Percentiles rank a stretch among this genome's conserved stretches.
Evolutionary conservation across 2,797 vertebrate species (phyloP).

Genomic region (Melanotaenia trifasciata): DNA sequence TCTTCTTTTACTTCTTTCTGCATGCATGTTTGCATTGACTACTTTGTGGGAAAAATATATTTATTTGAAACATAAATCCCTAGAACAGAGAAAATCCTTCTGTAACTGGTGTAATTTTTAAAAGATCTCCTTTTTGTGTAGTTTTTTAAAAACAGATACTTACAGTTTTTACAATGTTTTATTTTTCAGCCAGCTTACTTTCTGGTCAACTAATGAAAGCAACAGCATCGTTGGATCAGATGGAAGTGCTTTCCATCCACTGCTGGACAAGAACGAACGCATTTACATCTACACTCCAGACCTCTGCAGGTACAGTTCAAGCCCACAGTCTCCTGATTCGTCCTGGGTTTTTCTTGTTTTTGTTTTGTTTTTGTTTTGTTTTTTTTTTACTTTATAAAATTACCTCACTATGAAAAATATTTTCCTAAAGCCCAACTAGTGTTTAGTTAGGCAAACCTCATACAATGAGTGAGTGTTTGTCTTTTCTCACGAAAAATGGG

Average conservation of each 20-base stretch:
- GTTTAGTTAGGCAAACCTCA: background rate
- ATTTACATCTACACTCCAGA: conserved; percentile 84
- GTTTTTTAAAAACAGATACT: background rate
- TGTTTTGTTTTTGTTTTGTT: no score
- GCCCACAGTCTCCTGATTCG: background rate
- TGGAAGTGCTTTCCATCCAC: conserved; percentile 84
- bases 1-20: background rate
- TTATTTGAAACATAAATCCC: background rate
- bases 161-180: conserved; percentile 8
- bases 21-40: background rate
- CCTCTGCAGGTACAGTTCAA: conserved; percentile 83
- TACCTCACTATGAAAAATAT: background rate
- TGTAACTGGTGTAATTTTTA: no score
- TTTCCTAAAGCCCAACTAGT: background rate
- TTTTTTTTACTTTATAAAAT: background rate
- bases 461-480: background rate
- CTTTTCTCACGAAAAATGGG: background rate
- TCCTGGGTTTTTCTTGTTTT: no score
- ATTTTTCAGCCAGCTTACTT: conserved; percentile 73
- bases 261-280: conserved; percentile 80
- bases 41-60: background rate
- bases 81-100: background rate
- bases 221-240: conserved; percentile 86
- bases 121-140: background rate
- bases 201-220: conserved; percentile 80